phyloP scores from a whole-genome alignment of 2,888 invertebrate species.

The Malthinus flaveolus region DNA sequence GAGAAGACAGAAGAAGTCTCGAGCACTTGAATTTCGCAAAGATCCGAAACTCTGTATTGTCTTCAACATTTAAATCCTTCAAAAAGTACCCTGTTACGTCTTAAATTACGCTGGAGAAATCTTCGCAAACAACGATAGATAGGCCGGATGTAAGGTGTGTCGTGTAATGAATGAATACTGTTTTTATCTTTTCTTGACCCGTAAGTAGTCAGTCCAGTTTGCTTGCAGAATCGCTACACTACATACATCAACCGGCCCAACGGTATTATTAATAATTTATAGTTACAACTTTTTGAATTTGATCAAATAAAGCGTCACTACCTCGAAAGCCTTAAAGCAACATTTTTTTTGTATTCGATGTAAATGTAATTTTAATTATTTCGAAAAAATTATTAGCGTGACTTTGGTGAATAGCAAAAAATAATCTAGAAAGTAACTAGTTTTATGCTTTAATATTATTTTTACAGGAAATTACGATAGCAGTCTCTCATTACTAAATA shows the following conservation, averaged over 20 bases:
- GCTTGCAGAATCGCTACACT: slow-evolving; percentile 12
- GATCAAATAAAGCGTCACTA: too few relatives aligned
- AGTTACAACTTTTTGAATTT: too few relatives aligned
- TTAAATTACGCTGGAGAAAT: background rate
- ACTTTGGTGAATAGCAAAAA: slow-evolving; percentile 2
- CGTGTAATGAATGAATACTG: slow-evolving; percentile 32
- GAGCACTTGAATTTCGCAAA: too few relatives aligned
- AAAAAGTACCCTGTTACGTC: too few relatives aligned
- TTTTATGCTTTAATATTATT: slow-evolving; percentile 13
- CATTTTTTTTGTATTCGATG: too few relatives aligned
- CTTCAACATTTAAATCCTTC: too few relatives aligned
- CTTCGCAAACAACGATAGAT: slow-evolving; percentile 7
- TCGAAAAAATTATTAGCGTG: background rate
- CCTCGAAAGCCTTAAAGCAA: too few relatives aligned
- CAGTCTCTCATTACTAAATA: slow-evolving; percentile 18
- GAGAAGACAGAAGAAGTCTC: too few relatives aligned
- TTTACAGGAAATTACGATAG: slow-evolving; percentile 23
- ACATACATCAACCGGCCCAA: background rate
- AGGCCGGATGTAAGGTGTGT: slow-evolving; percentile 32
- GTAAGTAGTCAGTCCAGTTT: slow-evolving; percentile 31
- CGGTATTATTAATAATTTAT: slow-evolving; percentile 5
- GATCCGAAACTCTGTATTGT: too few relatives aligned
- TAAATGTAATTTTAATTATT: background rate
- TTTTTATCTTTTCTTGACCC: slow-evolving; percentile 29
- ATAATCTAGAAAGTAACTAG: slow-evolving; percentile 12